A percentile compares a stretch with the other conserved stretches of the same genome.
Conservation (phyloP, 2,113 vertebrate genomes). For the Copsychus sechellarum region DNA sequence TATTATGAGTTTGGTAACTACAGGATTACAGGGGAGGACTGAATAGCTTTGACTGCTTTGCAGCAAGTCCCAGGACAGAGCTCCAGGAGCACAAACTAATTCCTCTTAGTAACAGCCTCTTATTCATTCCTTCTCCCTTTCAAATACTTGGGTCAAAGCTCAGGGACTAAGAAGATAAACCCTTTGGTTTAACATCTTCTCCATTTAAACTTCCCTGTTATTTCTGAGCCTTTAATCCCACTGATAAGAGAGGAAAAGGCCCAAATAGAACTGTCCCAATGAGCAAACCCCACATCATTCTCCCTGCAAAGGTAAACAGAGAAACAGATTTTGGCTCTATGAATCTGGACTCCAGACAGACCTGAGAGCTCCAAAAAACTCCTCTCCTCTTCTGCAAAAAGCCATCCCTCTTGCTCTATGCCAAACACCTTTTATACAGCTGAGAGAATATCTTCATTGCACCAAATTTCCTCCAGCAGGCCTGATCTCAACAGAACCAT, state of each 20-base stretch:
- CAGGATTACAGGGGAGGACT: not conserved
- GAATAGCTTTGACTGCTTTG: not conserved
- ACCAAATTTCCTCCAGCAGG: not conserved
- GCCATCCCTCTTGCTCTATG: not conserved
- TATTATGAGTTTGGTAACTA: not conserved
- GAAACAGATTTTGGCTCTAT: not conserved
- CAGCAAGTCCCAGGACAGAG: not conserved
- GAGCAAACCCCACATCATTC: not conserved
- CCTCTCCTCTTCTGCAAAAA: not conserved
- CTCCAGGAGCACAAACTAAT: slow-evolving; percentile 21
- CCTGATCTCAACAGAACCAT: not conserved
- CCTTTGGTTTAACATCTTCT: slow-evolving; percentile 65
- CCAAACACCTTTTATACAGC: not conserved
- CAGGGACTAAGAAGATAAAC: slow-evolving; percentile 75
- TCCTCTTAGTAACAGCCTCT: slow-evolving; percentile 18
- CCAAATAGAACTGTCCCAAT: slow-evolving; percentile 38
- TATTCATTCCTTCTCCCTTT: slow-evolving; percentile 45
- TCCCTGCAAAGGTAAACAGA: not conserved
- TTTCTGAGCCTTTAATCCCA: slow-evolving; percentile 78
- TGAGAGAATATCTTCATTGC: not conserved
- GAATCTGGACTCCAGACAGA: not conserved
- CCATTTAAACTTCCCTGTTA: slow-evolving; percentile 76
- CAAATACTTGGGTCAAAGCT: slow-evolving; percentile 51
- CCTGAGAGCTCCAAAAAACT: not conserved
- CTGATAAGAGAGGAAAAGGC: slow-evolving; percentile 55